These are phyloP conservation scores for Stichopus horrens DNA, from an alignment of 53 echinoderm and acorn worm species.

Conservation along the genomic window DNA sequence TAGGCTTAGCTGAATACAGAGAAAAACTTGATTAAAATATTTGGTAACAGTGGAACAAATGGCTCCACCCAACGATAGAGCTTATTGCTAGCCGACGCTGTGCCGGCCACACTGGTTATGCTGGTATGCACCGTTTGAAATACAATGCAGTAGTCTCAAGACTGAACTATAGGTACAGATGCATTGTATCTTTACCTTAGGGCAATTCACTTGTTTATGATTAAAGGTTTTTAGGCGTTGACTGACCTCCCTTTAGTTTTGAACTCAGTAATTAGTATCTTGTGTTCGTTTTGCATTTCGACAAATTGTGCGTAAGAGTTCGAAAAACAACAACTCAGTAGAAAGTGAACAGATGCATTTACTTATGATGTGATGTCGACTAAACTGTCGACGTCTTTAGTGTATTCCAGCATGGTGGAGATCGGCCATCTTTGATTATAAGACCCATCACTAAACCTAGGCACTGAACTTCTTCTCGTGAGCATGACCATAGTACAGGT, in stretches of 20 bases:
- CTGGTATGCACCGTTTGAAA: neutral
- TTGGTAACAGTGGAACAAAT: slow-evolving; percentile 1
- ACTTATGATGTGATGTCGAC: no score
- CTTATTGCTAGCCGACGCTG: neutral
- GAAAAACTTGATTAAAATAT: slow-evolving; percentile 1
- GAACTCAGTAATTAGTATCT: no score
- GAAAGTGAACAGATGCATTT: no score
- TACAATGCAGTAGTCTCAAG: neutral
- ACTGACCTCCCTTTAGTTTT: neutral
- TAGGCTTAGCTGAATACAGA: neutral
- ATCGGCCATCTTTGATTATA: no score
- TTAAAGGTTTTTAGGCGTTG: neutral
- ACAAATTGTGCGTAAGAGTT: no score
- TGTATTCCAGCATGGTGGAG: no score
- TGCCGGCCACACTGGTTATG: neutral
- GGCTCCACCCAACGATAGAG: slow-evolving; percentile 8
- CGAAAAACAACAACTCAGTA: no score
- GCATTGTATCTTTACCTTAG: neutral
- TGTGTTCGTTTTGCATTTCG: no score
- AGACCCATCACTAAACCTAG: no score
- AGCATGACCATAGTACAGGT: no score
- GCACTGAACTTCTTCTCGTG: no score
- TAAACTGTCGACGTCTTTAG: no score
- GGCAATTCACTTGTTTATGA: neutral
- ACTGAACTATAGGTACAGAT: neutral